Evolutionary conservation across 2,888 invertebrate species (phyloP).

Genomic region (Hartigia nigra): DNA sequence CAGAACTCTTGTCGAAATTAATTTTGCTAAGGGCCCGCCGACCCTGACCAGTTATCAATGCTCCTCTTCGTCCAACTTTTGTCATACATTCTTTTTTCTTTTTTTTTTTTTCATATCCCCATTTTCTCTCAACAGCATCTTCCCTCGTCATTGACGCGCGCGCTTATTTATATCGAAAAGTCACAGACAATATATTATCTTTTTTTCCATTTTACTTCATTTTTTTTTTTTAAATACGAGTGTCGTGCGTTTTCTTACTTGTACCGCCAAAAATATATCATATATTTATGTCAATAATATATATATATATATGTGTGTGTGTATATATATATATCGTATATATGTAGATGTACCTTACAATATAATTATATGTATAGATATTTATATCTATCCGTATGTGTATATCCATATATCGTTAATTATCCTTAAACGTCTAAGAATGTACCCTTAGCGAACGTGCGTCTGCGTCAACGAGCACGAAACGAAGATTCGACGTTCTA

Average conservation of each 20-base stretch:
- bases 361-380: constrained; percentile 20
- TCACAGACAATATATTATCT: constrained; percentile 51
- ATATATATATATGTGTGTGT: constrained; percentile 24
- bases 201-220: constrained; percentile 17
- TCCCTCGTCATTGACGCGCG: neutral
- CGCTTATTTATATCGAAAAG: constrained; percentile 45
- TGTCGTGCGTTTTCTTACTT: constrained; percentile 45
- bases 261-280: constrained; percentile 54
- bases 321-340: constrained; percentile 28
- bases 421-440: neutral
- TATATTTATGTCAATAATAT: constrained; percentile 32
- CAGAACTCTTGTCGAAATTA: constrained; percentile 15
- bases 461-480: neutral
- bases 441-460: constrained; percentile 10
- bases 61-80: neutral
- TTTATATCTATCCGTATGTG: constrained; percentile 16
- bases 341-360: constrained; percentile 25
- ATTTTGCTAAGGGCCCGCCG: neutral
- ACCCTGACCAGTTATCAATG: neutral
- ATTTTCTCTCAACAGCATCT: neutral
- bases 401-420: constrained; percentile 7
- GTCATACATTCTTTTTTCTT: no score
- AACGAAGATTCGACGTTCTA: constrained; percentile 5
- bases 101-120: neutral
- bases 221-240: constrained; percentile 24